Conservation (phyloP, 2,797 vertebrate species). For the Amblyraja radiata region DNA sequence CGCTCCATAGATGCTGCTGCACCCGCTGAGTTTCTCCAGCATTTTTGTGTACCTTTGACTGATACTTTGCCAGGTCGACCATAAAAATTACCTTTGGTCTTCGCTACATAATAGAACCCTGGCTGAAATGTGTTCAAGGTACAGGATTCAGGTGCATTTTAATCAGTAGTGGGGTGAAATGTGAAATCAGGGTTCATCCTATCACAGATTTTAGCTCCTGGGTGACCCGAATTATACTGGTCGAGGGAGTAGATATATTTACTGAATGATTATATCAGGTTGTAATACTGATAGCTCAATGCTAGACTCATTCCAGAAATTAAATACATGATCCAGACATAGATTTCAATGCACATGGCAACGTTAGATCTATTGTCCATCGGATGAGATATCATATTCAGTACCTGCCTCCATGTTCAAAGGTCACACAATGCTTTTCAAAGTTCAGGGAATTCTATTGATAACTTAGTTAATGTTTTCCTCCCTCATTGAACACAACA, state of each 20-base stretch:
- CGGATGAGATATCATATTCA: background rate
- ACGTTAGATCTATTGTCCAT: background rate
- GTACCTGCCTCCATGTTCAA: background rate
- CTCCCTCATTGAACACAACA: background rate
- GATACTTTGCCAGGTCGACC: background rate
- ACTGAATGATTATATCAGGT: background rate
- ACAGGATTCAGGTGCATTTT: background rate
- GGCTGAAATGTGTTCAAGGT: background rate
- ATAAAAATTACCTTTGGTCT: background rate
- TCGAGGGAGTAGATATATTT: background rate
- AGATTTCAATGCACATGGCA: background rate
- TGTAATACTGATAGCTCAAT: background rate
- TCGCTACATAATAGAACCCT: background rate
- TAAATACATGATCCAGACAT: background rate
- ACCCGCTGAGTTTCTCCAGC: no score
- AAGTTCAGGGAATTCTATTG: background rate
- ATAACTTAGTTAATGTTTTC: background rate
- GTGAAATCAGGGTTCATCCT: background rate
- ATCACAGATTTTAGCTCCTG: background rate
- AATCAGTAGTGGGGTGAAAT: background rate
- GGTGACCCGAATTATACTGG: background rate
- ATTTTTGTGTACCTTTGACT: no score
- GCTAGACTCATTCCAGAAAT: background rate
- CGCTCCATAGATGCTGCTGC: no score
- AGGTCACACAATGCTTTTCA: background rate